Evolutionary conservation across 2,888 invertebrate genomes (phyloP), one percentile per base, ranked within the genome.

Genomic region (Pedicia rivosa): DNA sequence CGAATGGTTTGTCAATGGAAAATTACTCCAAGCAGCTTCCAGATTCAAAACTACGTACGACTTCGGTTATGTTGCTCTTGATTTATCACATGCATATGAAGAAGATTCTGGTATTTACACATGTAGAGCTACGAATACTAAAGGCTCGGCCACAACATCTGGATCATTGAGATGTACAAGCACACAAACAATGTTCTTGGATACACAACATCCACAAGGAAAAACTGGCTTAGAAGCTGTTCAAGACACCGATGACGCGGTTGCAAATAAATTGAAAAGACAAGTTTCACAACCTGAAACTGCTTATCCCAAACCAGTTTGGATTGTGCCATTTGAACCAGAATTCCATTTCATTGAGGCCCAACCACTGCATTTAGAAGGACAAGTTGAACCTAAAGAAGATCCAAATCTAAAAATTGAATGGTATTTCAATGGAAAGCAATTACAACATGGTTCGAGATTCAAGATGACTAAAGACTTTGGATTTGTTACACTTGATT

Each of bases 171-270:
- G 86, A 53, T 87, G 88, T 50, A 80, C 77, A 29, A 75, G 82
- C 45, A 80, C 78, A 46, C 74, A 74, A 52, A 73, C 71, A 41
- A 86, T 88, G 55, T 83, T 75, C 55, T 62, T 81, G 33, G 88
- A 92, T 52, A 91, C 94, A 1, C 91, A 92, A 62, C 88, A 95
- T 66, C 94, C 94, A 29, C 91, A 90, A 67, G 94, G 94, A 24
- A 73, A 78, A 54, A 80, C 79, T 48, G 92, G 92, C 31, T 67
- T 94, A 39, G 83, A 88, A 53, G 82, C 82, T 43, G 83, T 95
- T 0, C 77, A 84, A 55, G 83, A 87, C 62, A 80, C 87, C 31
- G 94, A 95, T 56, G 81, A 82, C 52, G 81, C 78, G 14, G 70
- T 78, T 47, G 68, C 78, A 42, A 71, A 70, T 22, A 78, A 81